These are phyloP conservation scores for Drosophila putrida DNA, from an alignment of 2,888 invertebrate species.

Conservation along the genomic window DNA sequence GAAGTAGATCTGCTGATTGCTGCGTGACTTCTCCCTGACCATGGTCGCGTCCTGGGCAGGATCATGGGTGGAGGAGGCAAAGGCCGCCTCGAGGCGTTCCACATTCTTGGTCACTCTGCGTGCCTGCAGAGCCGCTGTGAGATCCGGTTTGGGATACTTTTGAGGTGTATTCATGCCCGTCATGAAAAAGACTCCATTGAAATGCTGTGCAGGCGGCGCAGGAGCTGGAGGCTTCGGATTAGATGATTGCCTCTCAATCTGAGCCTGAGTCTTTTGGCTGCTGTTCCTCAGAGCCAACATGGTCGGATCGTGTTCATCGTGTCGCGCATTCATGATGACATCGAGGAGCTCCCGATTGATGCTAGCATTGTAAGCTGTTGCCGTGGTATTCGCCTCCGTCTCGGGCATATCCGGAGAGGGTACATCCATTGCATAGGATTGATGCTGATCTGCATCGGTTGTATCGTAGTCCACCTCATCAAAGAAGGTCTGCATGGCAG, in stretches of 20 bases:
- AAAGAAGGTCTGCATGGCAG: conserved; percentile 83
- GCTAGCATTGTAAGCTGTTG: conserved; percentile 81
- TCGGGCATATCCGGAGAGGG: conserved; percentile 78
- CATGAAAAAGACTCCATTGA: conserved; percentile 88
- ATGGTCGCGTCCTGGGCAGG: conserved; percentile 87
- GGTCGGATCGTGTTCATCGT: conserved; percentile 85
- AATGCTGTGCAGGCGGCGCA: conserved; percentile 85
- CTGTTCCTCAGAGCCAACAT: conserved; percentile 83
- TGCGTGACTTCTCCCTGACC: conserved; percentile 86
- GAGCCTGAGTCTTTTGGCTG: conserved; percentile 45
- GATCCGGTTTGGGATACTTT: conserved; percentile 85
- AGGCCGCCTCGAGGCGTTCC: conserved; percentile 89
- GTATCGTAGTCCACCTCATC: conserved; percentile 81
- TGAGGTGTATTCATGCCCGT: conserved; percentile 86
- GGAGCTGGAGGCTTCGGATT: conserved; percentile 61
- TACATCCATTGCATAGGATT: conserved; percentile 64
- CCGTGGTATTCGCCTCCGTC: conserved; percentile 68
- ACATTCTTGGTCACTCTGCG: conserved; percentile 90
- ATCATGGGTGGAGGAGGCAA: conserved; percentile 73
- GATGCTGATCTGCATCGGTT: conserved; percentile 68
- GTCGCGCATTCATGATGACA: conserved; percentile 87
- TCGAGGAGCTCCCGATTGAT: conserved; percentile 87
- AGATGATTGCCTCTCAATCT: conserved; percentile 18
- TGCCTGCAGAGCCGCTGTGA: conserved; percentile 87
- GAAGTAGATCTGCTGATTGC: conserved; percentile 84